A percentile compares a stretch with the other conserved stretches of the same genome.
phyloP scores from a whole-genome alignment of 2,888 invertebrate genomes.

The Trichogramma evanescens region DNA sequence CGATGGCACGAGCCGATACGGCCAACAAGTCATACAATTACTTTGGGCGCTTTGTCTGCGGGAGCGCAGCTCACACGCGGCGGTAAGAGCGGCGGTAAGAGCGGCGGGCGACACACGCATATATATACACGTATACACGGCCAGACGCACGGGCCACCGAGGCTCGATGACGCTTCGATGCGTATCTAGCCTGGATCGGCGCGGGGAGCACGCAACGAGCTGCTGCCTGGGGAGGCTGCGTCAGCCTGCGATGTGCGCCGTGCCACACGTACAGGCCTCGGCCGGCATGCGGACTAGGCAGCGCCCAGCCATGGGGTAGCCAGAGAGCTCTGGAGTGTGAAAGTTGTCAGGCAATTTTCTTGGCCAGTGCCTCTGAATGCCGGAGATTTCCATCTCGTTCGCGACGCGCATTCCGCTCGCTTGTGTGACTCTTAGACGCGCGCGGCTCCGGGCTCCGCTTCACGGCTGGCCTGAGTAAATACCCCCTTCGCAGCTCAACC shows the following conservation, averaged over 20 bases:
- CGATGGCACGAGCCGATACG: too few species aligned
- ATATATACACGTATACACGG: too few species aligned
- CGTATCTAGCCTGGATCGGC: too few species aligned
- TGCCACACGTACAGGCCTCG: too few species aligned
- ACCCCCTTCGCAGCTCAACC: conserved; percentile 26
- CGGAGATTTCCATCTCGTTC: conserved; percentile 46
- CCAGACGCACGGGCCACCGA: too few species aligned
- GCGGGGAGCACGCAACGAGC: background rate
- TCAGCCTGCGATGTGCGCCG: background rate
- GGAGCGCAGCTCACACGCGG: too few species aligned
- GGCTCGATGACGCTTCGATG: too few species aligned
- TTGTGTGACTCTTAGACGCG: background rate
- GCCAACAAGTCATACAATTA: too few species aligned
- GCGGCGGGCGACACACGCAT: too few species aligned
- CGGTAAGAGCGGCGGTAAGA: too few species aligned
- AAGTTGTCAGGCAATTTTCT: conserved; percentile 49
- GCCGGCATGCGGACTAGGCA: background rate
- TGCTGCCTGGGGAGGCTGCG: background rate
- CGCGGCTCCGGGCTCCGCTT: background rate
- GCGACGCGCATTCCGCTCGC: conserved; percentile 25
- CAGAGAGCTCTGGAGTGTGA: conserved; percentile 28
- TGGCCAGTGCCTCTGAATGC: conserved; percentile 48
- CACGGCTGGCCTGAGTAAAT: conserved; percentile 32
- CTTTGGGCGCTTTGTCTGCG: too few species aligned
- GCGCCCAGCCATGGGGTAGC: background rate